Evolutionary conservation across 2,113 vertebrate species (phyloP).

Genomic region (Ifrita kowaldi): DNA sequence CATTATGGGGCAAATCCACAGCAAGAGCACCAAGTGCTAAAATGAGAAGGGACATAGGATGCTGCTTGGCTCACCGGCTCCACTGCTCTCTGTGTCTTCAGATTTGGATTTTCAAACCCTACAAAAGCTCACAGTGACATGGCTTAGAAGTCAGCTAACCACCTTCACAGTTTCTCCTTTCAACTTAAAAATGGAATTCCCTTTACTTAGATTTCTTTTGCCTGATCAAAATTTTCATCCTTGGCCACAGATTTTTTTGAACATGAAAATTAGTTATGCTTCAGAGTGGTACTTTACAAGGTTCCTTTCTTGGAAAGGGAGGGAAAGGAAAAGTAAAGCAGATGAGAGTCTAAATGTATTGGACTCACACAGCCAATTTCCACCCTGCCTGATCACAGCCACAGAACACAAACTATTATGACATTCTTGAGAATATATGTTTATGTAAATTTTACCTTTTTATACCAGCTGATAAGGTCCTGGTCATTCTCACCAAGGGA

Average conservation of each 20-base stretch:
- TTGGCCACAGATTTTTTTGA: neutral
- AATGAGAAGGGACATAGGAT: neutral
- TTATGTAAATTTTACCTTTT: neutral
- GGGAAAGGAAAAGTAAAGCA: neutral
- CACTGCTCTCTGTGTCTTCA: neutral
- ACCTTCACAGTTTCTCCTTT: neutral
- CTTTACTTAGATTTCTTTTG: neutral
- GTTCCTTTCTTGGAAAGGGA: neutral
- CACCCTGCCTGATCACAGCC: neutral
- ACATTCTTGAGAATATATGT: neutral
- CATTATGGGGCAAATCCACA: neutral
- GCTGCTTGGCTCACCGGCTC: neutral
- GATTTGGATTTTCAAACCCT: neutral
- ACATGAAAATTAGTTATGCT: neutral
- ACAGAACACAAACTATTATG: neutral
- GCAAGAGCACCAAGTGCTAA: neutral
- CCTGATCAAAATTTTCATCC: neutral
- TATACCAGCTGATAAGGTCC: neutral
- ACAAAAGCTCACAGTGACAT: neutral
- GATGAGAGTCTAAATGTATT: neutral
- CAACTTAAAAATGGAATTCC: neutral
- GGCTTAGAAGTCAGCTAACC: neutral
- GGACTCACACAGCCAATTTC: neutral
- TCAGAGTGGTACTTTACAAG: neutral
- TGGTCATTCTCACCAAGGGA: neutral